phyloP scores from a whole-genome alignment of 2,888 invertebrate genomes.

The Priocnemis perturbator region DNA sequence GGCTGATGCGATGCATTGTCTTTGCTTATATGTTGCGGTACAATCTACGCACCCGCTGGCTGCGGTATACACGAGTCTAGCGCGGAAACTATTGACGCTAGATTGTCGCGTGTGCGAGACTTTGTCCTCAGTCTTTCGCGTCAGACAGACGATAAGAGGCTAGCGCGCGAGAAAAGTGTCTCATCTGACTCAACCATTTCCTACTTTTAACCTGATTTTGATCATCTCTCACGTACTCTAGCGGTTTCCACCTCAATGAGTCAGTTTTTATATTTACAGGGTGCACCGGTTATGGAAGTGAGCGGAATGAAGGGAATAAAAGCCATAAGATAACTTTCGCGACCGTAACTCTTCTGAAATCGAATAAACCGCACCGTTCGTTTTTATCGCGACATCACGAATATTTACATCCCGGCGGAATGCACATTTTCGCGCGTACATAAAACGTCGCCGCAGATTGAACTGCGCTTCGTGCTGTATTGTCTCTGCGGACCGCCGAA shows the following conservation, averaged over 20 bases:
- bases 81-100: no score
- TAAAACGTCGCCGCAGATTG: slow-evolving; percentile 13
- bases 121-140: no score
- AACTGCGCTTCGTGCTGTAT: slow-evolving; percentile 5
- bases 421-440: slow-evolving; percentile 4
- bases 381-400: no score
- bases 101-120: no score
- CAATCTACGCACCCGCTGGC: neutral
- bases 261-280: no score
- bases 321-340: slow-evolving; percentile 8
- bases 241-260: no score
- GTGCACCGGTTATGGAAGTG: no score
- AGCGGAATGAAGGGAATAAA: neutral
- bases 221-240: no score
- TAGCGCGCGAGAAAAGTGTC: no score
- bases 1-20: slow-evolving; percentile 52
- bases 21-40: slow-evolving; percentile 39
- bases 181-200: no score
- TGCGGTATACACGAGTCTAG: slow-evolving; percentile 11
- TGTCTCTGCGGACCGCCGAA: slow-evolving; percentile 3
- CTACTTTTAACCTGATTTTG: no score
- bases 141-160: no score
- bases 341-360: slow-evolving; percentile 1
- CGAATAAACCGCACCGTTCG: neutral
- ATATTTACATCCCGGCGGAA: neutral